Evolutionary conservation across 2,797 vertebrate genomes (phyloP).

Genomic region (Pipistrellus kuhlii): DNA sequence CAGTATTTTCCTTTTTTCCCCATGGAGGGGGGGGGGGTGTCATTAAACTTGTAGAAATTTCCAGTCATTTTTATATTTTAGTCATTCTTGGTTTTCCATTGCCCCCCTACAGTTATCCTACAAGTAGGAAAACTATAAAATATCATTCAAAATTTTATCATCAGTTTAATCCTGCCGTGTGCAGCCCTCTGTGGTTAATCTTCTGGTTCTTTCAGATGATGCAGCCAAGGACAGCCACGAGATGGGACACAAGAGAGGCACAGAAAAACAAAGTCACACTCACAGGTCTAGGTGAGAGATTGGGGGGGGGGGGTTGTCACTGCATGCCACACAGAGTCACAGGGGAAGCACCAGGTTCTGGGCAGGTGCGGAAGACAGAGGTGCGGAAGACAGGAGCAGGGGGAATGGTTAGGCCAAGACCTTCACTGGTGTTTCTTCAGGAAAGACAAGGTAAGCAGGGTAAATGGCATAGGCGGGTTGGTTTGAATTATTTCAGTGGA

Average conservation of each 20-base stretch:
- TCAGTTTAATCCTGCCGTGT: background rate
- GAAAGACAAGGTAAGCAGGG: background rate
- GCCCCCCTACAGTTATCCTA: background rate
- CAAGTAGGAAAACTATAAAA: background rate
- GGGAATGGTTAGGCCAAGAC: background rate
- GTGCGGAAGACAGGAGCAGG: background rate
- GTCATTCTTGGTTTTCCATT: background rate
- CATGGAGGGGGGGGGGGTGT: accelerated
- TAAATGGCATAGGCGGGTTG: background rate
- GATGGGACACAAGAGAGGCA: background rate
- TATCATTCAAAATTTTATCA: background rate
- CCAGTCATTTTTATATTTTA: background rate
- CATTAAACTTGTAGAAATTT: background rate
- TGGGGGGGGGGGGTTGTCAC: too few relatives aligned
- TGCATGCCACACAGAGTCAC: background rate
- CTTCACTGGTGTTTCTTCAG: background rate
- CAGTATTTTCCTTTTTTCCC: background rate
- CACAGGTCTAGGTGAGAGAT: background rate
- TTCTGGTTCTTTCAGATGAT: background rate
- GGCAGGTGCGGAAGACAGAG: background rate
- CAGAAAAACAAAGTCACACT: background rate
- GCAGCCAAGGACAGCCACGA: background rate
- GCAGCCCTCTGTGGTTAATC: background rate
- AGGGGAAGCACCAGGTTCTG: background rate
- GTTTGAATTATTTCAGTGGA: background rate